Evolutionary conservation across 1,140 invertebrate species (phyloP), one percentile per base, ranked within the genome.

Genomic region (Eurosta solidaginis): DNA sequence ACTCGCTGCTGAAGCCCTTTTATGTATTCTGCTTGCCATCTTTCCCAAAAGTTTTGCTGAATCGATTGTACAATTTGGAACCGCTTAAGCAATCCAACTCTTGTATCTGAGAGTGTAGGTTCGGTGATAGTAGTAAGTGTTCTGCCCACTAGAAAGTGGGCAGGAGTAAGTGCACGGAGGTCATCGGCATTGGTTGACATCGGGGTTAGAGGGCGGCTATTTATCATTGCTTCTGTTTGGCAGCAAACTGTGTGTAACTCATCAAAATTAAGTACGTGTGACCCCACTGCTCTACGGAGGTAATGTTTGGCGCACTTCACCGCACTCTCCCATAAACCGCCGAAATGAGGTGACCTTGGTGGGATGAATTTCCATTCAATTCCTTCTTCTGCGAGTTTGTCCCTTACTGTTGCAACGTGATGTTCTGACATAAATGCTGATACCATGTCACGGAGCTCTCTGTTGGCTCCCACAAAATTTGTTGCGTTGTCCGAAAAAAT

Each of bases 401-500:
- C 42, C 42, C 12, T 6, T 7, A 44, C 12, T 44, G 42, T 12
- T 44, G 42, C 12, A 44, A 44, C 12, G 42, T 44, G 42, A 6
- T 44, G 42, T 12, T 44, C 42, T 44, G 42, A 44, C 7, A 44
- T 44, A 12, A 44, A 44, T 44, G 42, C 42, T 44, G 42, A 44
- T 12, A 44, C 6, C 42, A 44, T 82, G 40, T 42, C 59, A 80
- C 17, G 79, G 73, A 44, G 82, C 82, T 10, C 84, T 82, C 22
- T 78, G 84, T 88, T 20, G 79, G 86, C 2, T n/a, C n/a, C n/a
- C n/a, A n/a, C n/a, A n/a, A n/a, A n/a, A n/a, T n/a, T n/a, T n/a
- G n/a, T n/a, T n/a, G 81, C 84, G 76, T 84, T 82, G 73, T 86
- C 85, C 22, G 80, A 82, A 78, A 82, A 85, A 3, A 87, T 77